Conservation (phyloP, 2,113 vertebrate genomes). For the Phocoena phocoena region DNA sequence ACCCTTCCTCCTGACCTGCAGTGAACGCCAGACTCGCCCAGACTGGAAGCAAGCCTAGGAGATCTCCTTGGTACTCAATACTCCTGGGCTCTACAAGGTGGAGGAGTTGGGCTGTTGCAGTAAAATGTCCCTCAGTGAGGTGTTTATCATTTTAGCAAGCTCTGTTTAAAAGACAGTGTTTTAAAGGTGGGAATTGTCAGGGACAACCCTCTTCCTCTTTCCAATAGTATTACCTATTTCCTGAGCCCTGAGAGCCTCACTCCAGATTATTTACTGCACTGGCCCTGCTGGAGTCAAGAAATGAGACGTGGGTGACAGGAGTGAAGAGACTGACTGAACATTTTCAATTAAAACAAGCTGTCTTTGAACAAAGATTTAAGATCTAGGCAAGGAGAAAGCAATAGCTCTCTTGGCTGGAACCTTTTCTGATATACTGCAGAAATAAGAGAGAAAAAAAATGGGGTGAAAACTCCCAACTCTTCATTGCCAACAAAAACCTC, state of each 20-base stretch:
- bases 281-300: conserved; percentile 70
- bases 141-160: background rate
- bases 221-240: conserved; percentile 75
- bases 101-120: background rate
- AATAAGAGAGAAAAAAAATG: background rate
- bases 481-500: conserved; percentile 8
- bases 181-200: background rate
- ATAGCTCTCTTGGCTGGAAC: conserved; percentile 73
- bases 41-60: background rate
- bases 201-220: background rate
- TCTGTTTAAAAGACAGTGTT: background rate
- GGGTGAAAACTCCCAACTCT: background rate
- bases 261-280: conserved; percentile 82
- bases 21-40: background rate
- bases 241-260: conserved; percentile 73
- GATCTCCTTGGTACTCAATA: background rate
- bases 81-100: background rate
- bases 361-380: conserved; percentile 84
- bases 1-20: background rate
- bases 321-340: conserved; percentile 74
- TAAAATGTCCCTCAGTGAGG: background rate
- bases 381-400: conserved; percentile 71
- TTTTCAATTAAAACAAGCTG: conserved; percentile 86
- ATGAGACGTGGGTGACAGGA: conserved; percentile 41
- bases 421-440: conserved; percentile 51